These are phyloP conservation scores for Teinopalpus imperialis DNA, from an alignment of 2,888 invertebrate genomes.

Conservation along the genomic window DNA sequence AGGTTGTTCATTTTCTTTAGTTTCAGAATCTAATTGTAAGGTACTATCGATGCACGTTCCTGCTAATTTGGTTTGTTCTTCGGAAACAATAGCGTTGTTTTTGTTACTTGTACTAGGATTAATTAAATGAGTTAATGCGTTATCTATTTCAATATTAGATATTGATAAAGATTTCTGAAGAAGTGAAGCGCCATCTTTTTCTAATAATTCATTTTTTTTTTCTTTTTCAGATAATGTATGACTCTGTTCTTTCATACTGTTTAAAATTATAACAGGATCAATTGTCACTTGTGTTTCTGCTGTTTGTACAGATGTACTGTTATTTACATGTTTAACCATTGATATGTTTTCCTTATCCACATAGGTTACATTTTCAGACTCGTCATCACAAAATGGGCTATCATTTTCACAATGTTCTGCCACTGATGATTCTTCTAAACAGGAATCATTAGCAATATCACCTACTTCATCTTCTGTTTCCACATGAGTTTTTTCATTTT, in stretches of 20 bases:
- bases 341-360: background rate
- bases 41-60: background rate
- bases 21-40: background rate
- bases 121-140: constrained; percentile 42
- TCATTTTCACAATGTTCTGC: constrained; percentile 27
- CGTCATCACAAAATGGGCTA: background rate
- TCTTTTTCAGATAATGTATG: constrained; percentile 48
- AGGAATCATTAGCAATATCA: constrained; percentile 56
- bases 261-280: constrained; percentile 46
- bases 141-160: constrained; percentile 38
- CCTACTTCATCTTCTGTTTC: constrained; percentile 68
- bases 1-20: background rate
- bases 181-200: constrained; percentile 39
- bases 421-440: constrained; percentile 41
- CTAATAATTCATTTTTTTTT: constrained; percentile 43
- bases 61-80: background rate
- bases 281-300: constrained; percentile 29
- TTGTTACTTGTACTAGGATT: constrained; percentile 39
- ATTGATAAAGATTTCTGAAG: constrained; percentile 41
- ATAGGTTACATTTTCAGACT: background rate
- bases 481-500: constrained; percentile 49
- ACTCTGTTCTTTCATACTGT: constrained; percentile 45
- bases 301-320: constrained; percentile 12
- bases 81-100: background rate
- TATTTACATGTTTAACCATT: background rate